Evolutionary conservation across 2,888 invertebrate genomes (phyloP).

Genomic region (Sinotaia quadrata): DNA sequence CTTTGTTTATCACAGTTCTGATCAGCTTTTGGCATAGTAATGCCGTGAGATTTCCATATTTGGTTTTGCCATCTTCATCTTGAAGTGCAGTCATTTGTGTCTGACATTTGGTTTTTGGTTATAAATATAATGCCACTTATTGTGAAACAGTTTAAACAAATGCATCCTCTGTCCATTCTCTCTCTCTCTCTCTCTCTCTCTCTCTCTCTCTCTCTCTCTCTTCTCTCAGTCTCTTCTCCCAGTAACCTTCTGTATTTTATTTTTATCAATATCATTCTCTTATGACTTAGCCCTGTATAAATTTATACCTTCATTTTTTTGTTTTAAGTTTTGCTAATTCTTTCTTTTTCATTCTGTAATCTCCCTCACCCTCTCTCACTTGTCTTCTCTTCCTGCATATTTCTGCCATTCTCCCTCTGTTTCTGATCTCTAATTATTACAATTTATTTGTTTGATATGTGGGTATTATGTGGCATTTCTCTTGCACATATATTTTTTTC

Average conservation of each 20-base stretch:
- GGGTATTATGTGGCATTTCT: too few relatives aligned
- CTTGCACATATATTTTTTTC: too few relatives aligned
- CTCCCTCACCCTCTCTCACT: conserved; percentile 1
- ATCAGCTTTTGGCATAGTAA: too few relatives aligned
- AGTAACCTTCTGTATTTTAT: neutral
- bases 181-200: conserved; percentile 14
- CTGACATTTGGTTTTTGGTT: neutral
- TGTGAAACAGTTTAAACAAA: neutral
- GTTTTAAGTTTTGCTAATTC: neutral
- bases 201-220: conserved; percentile 7
- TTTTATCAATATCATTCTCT: neutral
- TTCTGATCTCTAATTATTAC: neutral
- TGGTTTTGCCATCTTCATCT: neutral
- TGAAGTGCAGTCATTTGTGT: neutral
- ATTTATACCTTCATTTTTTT: neutral
- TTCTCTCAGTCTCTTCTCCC: neutral
- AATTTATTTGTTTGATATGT: too few relatives aligned
- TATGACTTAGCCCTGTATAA: neutral
- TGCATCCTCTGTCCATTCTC: neutral
- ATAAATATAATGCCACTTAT: neutral
- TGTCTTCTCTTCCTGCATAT: neutral
- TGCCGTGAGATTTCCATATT: too few relatives aligned
- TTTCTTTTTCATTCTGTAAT: neutral
- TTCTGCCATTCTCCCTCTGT: neutral
- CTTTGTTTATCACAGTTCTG: too few relatives aligned